Percentiles rank a stretch among this genome's conserved stretches.
Conservation (phyloP, 1,140 invertebrate genomes). For the Cryptotermes secundus region DNA sequence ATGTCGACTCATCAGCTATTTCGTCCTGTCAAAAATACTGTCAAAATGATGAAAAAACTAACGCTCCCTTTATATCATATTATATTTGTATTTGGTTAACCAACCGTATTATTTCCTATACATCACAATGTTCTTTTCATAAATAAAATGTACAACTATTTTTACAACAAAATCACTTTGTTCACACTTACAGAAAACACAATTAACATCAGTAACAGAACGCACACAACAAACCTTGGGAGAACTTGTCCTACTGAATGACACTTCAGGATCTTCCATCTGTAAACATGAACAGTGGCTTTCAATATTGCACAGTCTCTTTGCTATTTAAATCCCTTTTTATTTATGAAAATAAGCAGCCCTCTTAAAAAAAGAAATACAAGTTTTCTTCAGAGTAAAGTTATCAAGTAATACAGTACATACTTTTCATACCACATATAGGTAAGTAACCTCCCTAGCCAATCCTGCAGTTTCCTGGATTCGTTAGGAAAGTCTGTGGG, state of each 20-base stretch:
- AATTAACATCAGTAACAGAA: neutral
- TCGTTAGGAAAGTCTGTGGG: too few relatives aligned
- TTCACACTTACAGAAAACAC: neutral
- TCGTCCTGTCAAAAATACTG: too few relatives aligned
- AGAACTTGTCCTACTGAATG: neutral
- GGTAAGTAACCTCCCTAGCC: too few relatives aligned
- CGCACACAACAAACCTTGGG: neutral
- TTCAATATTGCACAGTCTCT: neutral
- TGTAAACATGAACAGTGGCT: neutral
- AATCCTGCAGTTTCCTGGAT: too few relatives aligned
- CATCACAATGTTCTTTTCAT: neutral
- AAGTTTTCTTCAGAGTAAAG: neutral
- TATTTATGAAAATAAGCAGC: neutral
- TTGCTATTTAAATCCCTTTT: neutral
- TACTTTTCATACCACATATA: neutral
- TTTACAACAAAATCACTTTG: neutral
- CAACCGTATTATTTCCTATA: neutral
- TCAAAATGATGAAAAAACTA: too few relatives aligned
- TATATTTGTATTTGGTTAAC: slow-evolving; percentile 18
- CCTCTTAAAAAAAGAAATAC: neutral
- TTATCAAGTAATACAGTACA: neutral
- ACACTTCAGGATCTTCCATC: neutral
- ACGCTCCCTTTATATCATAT: neutral
- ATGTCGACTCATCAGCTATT: too few relatives aligned
- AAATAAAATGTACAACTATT: slow-evolving; percentile 20